A percentile compares a stretch with the other conserved stretches of the same genome.
Conservation (phyloP, 2,888 invertebrate genomes). For the Drosophila mayaguana region DNA sequence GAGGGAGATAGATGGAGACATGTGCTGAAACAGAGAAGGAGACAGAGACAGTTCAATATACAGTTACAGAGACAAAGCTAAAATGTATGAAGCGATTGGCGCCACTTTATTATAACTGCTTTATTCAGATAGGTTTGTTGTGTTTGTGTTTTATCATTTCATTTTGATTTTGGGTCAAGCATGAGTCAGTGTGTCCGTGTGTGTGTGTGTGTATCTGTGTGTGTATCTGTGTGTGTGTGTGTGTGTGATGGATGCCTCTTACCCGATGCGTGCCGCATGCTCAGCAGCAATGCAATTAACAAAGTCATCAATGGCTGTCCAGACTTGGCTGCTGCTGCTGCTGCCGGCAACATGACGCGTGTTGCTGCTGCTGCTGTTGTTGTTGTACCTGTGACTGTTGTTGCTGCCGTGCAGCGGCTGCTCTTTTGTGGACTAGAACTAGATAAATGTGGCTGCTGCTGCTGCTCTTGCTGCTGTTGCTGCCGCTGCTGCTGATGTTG, state of each 20-base stretch:
- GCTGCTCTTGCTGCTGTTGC: constrained; percentile 38
- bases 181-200: constrained; percentile 15
- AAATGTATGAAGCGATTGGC: constrained; percentile 25
- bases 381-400: constrained; percentile 30
- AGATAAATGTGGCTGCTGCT: constrained; percentile 57
- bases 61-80: background rate
- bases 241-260: constrained; percentile 53
- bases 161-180: constrained; percentile 43
- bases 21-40: background rate
- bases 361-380: constrained; percentile 28
- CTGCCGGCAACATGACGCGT: constrained; percentile 47
- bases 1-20: background rate
- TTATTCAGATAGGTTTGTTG: background rate
- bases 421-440: constrained; percentile 69
- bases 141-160: constrained; percentile 3
- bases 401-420: constrained; percentile 42
- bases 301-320: constrained; percentile 79
- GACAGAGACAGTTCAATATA: background rate
- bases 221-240: background rate
- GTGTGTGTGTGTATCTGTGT: background rate
- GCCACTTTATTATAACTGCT: constrained; percentile 28
- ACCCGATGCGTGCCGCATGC: constrained; percentile 81
- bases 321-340: constrained; percentile 45
- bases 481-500: constrained; percentile 20
- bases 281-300: constrained; percentile 82